Conservation (phyloP, 64 coral and sea anemone species). For the Stichodactyla helianthus region DNA sequence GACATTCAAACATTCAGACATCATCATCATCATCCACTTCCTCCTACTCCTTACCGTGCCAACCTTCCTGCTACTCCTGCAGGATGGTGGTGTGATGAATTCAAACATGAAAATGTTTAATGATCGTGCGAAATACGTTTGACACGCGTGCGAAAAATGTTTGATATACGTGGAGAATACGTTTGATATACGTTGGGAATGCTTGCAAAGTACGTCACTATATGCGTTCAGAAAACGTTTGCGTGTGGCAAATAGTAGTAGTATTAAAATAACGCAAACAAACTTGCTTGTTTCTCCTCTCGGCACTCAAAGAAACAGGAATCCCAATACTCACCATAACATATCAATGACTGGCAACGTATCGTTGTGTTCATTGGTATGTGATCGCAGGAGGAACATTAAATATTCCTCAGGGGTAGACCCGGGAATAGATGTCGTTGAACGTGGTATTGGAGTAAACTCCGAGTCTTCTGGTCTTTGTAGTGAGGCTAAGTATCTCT, state of each 20-base stretch:
- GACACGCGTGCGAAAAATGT: too few relatives aligned
- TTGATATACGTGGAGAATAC: too few relatives aligned
- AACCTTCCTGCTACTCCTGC: slow-evolving; percentile 85
- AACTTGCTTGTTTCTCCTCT: background rate
- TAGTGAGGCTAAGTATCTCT: slow-evolving; percentile 48
- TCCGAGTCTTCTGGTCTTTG: slow-evolving; percentile 72
- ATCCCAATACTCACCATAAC: slow-evolving; percentile 52
- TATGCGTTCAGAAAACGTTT: too few relatives aligned
- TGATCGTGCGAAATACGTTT: too few relatives aligned
- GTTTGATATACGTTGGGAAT: too few relatives aligned
- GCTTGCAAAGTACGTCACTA: too few relatives aligned
- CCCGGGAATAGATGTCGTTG: slow-evolving; percentile 44
- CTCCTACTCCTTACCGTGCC: slow-evolving; percentile 40
- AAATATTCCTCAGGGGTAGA: slow-evolving; percentile 86
- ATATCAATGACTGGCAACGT: slow-evolving; percentile 83
- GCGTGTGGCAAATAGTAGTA: too few relatives aligned
- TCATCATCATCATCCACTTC: too few relatives aligned
- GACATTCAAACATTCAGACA: too few relatives aligned
- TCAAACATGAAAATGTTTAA: too few relatives aligned
- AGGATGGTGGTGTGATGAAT: too few relatives aligned
- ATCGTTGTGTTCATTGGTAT: slow-evolving; percentile 76
- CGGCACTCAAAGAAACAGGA: background rate
- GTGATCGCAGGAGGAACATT: slow-evolving; percentile 78
- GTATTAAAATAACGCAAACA: too few relatives aligned
- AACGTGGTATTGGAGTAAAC: slow-evolving; percentile 37